A percentile compares a stretch with the other conserved stretches of the same genome.
These are phyloP conservation scores for Ptyas mucosa DNA, from an alignment of 2,113 vertebrate genomes.

Conservation along the genomic window DNA sequence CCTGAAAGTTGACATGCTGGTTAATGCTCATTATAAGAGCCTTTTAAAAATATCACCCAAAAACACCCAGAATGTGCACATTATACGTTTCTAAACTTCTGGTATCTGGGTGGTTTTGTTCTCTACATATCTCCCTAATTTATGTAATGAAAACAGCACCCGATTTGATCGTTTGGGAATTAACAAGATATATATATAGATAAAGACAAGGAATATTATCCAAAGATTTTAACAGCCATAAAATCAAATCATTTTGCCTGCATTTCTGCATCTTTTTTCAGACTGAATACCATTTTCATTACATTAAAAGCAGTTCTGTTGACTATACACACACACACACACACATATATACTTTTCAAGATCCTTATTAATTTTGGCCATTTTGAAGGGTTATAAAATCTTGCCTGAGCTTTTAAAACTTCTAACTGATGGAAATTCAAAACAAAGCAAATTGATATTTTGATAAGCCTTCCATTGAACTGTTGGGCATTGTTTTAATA, in stretches of 20 bases:
- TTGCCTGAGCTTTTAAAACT: not conserved
- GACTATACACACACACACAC: not conserved
- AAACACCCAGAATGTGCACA: conserved; percentile 40
- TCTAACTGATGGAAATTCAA: not conserved
- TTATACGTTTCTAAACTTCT: not conserved
- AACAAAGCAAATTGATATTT: not conserved
- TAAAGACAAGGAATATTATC: not conserved
- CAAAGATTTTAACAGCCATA: not conserved
- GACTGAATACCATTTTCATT: not conserved
- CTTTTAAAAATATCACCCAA: conserved; percentile 51
- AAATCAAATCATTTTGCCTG: not conserved
- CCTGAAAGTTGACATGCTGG: conserved; percentile 48
- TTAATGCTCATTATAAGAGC: conserved; percentile 45
- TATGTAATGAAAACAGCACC: conserved; percentile 27
- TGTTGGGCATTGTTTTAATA: not conserved
- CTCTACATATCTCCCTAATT: conserved; percentile 23
- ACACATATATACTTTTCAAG: not conserved
- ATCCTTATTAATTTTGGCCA: not conserved
- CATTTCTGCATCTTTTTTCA: not conserved
- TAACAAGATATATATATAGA: not conserved
- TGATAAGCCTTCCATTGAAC: not conserved
- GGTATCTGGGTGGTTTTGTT: conserved; percentile 19
- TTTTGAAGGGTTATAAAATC: not conserved
- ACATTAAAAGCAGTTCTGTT: not conserved
- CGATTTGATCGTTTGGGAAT: conserved; percentile 22